These are phyloP conservation scores for Prenolepis imparis DNA, from an alignment of 2,888 invertebrate genomes.

Conservation along the genomic window DNA sequence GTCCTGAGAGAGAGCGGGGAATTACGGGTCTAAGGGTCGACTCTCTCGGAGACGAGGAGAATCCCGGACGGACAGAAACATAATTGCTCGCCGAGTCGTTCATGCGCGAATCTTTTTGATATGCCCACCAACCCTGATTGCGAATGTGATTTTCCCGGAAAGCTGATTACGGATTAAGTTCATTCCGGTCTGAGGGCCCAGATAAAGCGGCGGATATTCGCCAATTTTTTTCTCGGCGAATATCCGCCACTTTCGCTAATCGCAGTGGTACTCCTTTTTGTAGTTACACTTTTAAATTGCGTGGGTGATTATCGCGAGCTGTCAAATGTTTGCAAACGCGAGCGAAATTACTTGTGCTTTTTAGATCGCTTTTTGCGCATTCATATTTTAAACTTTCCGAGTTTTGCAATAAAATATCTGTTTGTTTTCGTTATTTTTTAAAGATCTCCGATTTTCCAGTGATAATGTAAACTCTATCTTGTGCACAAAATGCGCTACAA, in stretches of 20 bases:
- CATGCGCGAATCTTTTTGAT: slow-evolving; percentile 82
- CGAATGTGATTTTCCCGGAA: slow-evolving; percentile 83
- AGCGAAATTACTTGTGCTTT: neutral
- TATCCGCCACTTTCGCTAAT: slow-evolving; percentile 69
- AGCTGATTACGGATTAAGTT: slow-evolving; percentile 82
- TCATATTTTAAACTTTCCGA: neutral
- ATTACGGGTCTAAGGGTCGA: slow-evolving; percentile 53
- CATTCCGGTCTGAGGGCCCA: slow-evolving; percentile 62
- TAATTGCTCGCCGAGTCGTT: slow-evolving; percentile 82
- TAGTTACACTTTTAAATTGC: slow-evolving; percentile 36
- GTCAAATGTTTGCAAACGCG: neutral
- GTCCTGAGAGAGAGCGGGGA: slow-evolving; percentile 9
- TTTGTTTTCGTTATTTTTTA: too few relatives aligned
- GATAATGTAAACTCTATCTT: neutral
- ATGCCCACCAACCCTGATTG: slow-evolving; percentile 80
- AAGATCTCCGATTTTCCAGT: neutral
- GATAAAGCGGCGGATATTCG: slow-evolving; percentile 52
- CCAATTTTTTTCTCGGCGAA: slow-evolving; percentile 24
- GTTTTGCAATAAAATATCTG: neutral
- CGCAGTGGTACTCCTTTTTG: slow-evolving; percentile 50
- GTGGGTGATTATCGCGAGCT: neutral
- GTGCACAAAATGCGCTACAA: neutral
- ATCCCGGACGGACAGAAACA: slow-evolving; percentile 67
- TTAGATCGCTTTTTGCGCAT: neutral
- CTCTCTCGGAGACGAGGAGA: slow-evolving; percentile 35